These are phyloP conservation scores for Clarias gariepinus DNA, from an alignment of 2,113 vertebrate species.

Conservation along the genomic window DNA sequence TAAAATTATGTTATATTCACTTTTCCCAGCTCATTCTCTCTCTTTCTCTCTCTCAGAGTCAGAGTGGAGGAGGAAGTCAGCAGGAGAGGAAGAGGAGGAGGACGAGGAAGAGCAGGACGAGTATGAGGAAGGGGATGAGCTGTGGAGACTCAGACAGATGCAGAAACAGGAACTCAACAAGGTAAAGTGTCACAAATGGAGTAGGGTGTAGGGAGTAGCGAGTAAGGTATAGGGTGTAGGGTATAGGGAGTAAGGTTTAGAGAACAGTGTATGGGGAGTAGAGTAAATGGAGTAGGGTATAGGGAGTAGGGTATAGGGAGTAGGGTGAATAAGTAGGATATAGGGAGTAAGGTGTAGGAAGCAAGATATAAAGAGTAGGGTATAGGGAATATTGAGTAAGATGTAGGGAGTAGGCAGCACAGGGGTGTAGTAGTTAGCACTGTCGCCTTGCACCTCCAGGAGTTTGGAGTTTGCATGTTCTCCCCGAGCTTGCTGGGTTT, in stretches of 20 bases:
- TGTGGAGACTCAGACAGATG: constrained; percentile 77
- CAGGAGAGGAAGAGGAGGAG: constrained; percentile 70
- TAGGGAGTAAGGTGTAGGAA: neutral
- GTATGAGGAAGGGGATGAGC: constrained; percentile 76
- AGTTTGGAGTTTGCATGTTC: no score
- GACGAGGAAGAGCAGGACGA: constrained; percentile 78
- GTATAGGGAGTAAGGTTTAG: neutral
- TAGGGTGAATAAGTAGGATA: neutral
- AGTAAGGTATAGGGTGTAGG: neutral
- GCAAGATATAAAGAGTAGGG: neutral
- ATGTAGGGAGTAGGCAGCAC: neutral
- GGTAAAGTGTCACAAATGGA: constrained; percentile 63
- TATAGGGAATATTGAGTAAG: neutral
- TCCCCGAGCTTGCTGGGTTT: no score
- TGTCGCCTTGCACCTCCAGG: no score
- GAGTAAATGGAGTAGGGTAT: neutral
- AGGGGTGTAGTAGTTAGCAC: no score
- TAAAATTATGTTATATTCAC: neutral
- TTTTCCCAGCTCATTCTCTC: neutral
- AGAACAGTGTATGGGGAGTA: neutral
- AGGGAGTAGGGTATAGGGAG: neutral
- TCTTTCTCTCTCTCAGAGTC: constrained; percentile 70
- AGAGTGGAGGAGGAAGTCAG: constrained; percentile 78
- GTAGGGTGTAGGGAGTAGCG: neutral
- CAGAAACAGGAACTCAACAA: constrained; percentile 89